A percentile compares a stretch with the other conserved stretches of the same genome.
Conservation (phyloP, 1,140 invertebrate species). For the Heliothis subflexa region DNA sequence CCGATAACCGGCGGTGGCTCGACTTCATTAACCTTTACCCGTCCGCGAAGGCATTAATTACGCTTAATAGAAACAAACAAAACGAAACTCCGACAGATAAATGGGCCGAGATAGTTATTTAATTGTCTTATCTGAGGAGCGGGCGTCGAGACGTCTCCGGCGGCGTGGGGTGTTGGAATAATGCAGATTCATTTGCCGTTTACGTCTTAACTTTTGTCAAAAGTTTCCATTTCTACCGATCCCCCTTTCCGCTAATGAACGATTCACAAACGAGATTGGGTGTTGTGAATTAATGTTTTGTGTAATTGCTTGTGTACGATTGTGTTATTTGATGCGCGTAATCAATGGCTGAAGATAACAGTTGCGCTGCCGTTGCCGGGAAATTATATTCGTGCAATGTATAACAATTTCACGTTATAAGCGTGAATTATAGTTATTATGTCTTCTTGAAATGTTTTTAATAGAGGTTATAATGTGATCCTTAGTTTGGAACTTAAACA, state of each 20-base stretch:
- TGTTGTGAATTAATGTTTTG: slow-evolving; percentile 70
- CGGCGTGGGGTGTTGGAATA: slow-evolving; percentile 53
- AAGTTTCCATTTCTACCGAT: slow-evolving; percentile 59
- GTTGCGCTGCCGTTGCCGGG: slow-evolving; percentile 1
- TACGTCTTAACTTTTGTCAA: slow-evolving; percentile 75
- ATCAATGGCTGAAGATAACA: slow-evolving; percentile 55
- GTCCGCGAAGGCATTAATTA: slow-evolving; percentile 75
- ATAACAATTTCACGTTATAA: not conserved
- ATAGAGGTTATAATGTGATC: not conserved
- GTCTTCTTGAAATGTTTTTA: not conserved
- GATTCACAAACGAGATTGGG: slow-evolving; percentile 68
- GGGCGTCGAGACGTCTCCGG: slow-evolving; percentile 53
- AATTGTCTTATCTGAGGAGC: slow-evolving; percentile 72
- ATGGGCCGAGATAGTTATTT: slow-evolving; percentile 77
- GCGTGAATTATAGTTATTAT: not conserved
- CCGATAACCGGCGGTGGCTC: slow-evolving; percentile 64
- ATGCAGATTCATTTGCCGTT: slow-evolving; percentile 70
- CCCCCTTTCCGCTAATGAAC: slow-evolving; percentile 67
- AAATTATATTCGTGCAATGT: not conserved
- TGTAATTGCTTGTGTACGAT: slow-evolving; percentile 68
- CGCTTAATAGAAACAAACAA: slow-evolving; percentile 81
- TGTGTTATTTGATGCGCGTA: slow-evolving; percentile 61
- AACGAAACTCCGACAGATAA: slow-evolving; percentile 74
- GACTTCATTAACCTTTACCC: slow-evolving; percentile 77
- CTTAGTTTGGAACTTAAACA: not conserved